Base-by-base conservation (phyloP, 64 coral and sea anemone genomes). In the Pocillopora damicornis region DNA sequence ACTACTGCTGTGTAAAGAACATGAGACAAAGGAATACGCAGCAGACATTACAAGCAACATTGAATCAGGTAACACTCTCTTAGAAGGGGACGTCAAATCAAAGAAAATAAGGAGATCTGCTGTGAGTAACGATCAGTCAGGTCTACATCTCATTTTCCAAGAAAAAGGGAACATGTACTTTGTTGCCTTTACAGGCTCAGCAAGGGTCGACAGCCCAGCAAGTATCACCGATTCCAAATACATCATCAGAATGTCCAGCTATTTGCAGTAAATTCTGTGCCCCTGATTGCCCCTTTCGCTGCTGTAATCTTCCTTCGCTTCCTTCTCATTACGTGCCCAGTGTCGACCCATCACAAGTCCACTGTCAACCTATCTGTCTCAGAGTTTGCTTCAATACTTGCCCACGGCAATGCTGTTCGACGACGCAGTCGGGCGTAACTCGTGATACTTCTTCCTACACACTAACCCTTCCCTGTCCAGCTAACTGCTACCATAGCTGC, bases 211-310 rank as follows among this genome's bases (percentile, higher is more conserved):
- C 42, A 51, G 9, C 6, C 72, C 38, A 57, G 20, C 81, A 72
- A 22, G 9, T 11, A 17, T 17, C 20, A 26, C 60, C 14, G 6
- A 13, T 3, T 38, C 61, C 35, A 63, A 20, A 23, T 14, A 82
- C 58, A 35, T 42, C 67, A 26, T 75, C 79, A 12, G 30, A 25
- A 7, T 92, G 90, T 62, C 75, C 90, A 30, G n/a, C 26, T 16
- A 58, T 92, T 12, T 92, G 90, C 68, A 14, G 61, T 66, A 78
- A 58, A 13, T n/a, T 59, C 11, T 92, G 90, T 60, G 61, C 30
- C 37, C 72, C 83, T 73, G 76, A 79, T n/a, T 92, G 90, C 15
- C 90, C 90, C 23, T 30, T 87, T 8, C 84, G 64, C 58, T 92
- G 90, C 16, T 92, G 90, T 34, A 74, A 78, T 36, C 37, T 71